Conservation (phyloP, 2,113 vertebrate genomes). For the Pelmatolapia mariae region DNA sequence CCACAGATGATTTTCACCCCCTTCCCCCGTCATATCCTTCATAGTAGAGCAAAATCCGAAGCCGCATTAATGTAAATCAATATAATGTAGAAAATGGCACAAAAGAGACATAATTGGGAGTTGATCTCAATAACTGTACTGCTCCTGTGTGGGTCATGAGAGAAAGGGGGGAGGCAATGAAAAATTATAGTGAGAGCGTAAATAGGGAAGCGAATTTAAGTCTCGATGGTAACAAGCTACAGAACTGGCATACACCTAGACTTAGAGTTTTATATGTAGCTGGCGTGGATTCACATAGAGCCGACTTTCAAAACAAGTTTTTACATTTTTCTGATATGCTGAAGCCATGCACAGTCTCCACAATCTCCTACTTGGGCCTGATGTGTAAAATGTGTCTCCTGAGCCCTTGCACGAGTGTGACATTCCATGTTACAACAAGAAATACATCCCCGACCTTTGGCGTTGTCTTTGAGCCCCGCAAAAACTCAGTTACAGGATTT, state of each 20-base stretch:
- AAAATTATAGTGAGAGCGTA: neutral
- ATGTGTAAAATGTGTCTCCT: neutral
- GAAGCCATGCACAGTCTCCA: neutral
- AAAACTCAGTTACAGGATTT: neutral
- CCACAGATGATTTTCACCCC: conserved; percentile 9
- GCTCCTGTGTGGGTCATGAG: neutral
- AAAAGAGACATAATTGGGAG: neutral
- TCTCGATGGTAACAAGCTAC: neutral
- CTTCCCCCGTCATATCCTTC: neutral
- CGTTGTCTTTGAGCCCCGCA: neutral
- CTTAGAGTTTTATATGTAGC: neutral
- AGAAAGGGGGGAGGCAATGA: neutral
- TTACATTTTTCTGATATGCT: neutral
- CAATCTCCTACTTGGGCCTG: neutral
- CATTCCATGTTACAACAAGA: neutral
- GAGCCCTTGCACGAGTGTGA: neutral
- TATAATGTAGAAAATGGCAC: neutral
- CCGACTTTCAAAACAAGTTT: neutral
- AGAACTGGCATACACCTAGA: neutral
- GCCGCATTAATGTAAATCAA: conserved; percentile 31
- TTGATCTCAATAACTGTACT: neutral
- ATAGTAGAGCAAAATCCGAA: neutral
- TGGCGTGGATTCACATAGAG: neutral
- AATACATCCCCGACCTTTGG: neutral
- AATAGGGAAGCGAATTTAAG: neutral